phyloP scores from a whole-genome alignment of 2,113 vertebrate genomes.

The Alosa alosa region DNA sequence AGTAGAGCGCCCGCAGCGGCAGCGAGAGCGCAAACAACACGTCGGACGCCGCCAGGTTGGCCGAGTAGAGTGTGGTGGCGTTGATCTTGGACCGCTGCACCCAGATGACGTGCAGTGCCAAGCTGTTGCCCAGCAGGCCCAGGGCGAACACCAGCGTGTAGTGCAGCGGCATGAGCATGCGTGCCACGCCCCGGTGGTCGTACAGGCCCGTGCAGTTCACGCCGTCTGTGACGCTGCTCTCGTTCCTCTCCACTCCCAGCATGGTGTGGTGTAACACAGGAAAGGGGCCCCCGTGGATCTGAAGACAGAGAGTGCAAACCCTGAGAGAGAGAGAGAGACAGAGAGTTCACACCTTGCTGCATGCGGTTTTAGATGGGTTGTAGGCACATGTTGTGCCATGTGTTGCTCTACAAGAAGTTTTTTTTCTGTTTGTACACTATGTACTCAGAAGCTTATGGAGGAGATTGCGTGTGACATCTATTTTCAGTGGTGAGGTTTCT shows the following conservation, averaged over 20 bases:
- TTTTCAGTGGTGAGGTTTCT: background rate
- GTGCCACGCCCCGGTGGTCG: slow-evolving; percentile 74
- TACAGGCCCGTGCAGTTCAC: slow-evolving; percentile 76
- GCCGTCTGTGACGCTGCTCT: slow-evolving; percentile 31
- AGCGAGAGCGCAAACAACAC: slow-evolving; percentile 87
- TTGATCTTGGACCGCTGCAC: slow-evolving; percentile 90
- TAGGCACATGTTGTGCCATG: background rate
- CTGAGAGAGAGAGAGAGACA: background rate
- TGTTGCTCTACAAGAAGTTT: background rate
- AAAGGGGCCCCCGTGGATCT: slow-evolving; percentile 1
- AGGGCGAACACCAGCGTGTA: slow-evolving; percentile 80
- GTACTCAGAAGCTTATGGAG: background rate
- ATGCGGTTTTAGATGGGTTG: background rate
- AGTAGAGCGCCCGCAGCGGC: slow-evolving; percentile 85
- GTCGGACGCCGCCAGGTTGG: slow-evolving; percentile 89
- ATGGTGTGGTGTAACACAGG: slow-evolving; percentile 4
- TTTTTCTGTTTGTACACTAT: background rate
- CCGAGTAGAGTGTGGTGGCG: slow-evolving; percentile 92
- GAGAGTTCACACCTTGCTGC: background rate
- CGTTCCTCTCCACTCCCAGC: background rate
- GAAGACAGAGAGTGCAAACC: slow-evolving; percentile 16
- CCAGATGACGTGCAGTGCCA: slow-evolving; percentile 85
- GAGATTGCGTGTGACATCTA: too few species aligned
- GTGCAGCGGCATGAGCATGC: slow-evolving; percentile 79
- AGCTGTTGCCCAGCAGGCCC: slow-evolving; percentile 83